A percentile compares a stretch with the other conserved stretches of the same genome.
Evolutionary conservation across 2,797 vertebrate genomes (phyloP).

Genomic region (Trachops cirrhosus): DNA sequence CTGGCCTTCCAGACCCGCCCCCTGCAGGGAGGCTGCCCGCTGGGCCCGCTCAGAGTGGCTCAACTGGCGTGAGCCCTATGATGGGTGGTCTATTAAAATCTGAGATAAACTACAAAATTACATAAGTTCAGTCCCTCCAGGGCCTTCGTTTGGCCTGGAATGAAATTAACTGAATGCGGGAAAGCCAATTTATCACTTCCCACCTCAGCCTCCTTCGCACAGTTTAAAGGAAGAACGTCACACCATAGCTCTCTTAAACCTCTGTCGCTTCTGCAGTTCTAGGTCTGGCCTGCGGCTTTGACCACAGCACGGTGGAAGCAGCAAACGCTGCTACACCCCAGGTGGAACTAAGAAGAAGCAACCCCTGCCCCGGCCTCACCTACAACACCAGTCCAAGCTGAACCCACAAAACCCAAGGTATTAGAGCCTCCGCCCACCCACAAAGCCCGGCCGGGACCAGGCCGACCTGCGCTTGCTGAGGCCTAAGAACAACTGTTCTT

Average conservation of each 20-base stretch:
- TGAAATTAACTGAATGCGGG: background rate
- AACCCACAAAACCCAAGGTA: background rate
- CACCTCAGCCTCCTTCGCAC: conserved; percentile 6
- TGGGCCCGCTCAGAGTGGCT: background rate
- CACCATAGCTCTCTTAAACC: background rate
- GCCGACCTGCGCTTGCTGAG: background rate
- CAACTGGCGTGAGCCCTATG: background rate
- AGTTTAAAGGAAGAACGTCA: background rate
- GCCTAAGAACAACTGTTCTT: background rate
- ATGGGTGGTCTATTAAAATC: conserved; percentile 5
- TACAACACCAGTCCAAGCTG: background rate
- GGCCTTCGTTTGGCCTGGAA: conserved; percentile 3
- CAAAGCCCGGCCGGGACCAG: background rate
- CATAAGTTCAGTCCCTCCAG: background rate
- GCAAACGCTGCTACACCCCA: background rate
- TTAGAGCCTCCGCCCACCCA: background rate
- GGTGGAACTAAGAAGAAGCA: background rate
- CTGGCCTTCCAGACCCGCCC: background rate
- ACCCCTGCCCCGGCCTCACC: background rate
- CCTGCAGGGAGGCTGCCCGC: background rate
- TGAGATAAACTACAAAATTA: conserved; percentile 31
- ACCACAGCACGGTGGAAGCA: background rate
- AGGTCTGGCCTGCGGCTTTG: background rate
- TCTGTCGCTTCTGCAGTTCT: background rate
- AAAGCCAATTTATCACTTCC: conserved; percentile 39